Evolutionary conservation across 1,140 invertebrate species (phyloP), one percentile per base, ranked within the genome.

Genomic region (Carcinoscorpius rotundicauda): DNA sequence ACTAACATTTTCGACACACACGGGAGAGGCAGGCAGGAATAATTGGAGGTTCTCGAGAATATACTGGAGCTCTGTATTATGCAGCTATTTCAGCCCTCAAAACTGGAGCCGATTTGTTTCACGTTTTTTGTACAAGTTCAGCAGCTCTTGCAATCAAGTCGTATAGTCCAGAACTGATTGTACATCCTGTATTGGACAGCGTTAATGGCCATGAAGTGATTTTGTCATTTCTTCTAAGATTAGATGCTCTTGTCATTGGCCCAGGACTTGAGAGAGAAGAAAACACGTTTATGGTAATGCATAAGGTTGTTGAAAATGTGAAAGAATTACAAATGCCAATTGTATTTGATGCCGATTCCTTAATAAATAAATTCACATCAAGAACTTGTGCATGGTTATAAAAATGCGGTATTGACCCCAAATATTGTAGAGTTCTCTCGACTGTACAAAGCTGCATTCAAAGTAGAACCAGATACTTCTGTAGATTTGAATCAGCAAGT

Each of bases 151-250:
- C 93, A 0, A 95, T 99, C 61, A 99, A 99, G 77, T 87, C 86
- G 5, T 98, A 94, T 75, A 96, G 91, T 74, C 96, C 97, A 6
- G 97, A 99, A 75, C 79, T 98, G 8, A 99, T 99, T 73, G 96
- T 99, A 3, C 89, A 97, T 77, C 96, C 97, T 2, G 75, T 91
- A 51, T 73, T 84, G 89, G 69, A 87, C 63, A 64, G 62, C 51
- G 72, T 80, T 9, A 82, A 87, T 77, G 84, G 84, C 29, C 68
- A 85, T 0, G 78, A 82, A 51, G 78, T 85, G 70, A 86, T 96
- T 68, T 80, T 81, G 70, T 82, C 85, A 4, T 93, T 90, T 88
- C 74, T 97, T 10, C 84, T 87, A 48, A 82, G 87, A 63, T 78
- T 98, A 29, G 92, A 99, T 78, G 84, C 88, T 3, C 75, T 99